phyloP scores from a whole-genome alignment of 1,140 invertebrate species.

The Yoshiicerus persimilis region DNA sequence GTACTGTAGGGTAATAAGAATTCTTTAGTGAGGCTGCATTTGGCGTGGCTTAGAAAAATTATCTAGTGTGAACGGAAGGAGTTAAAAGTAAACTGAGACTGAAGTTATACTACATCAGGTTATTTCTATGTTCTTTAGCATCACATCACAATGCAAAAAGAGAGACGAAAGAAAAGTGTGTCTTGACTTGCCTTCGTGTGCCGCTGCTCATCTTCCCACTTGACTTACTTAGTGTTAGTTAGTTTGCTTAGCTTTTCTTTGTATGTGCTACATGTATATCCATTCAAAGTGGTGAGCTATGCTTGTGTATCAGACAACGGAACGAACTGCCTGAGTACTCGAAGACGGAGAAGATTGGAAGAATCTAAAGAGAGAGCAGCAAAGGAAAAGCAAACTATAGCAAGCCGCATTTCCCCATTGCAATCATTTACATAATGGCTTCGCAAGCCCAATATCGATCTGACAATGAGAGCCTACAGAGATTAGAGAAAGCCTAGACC shows the following conservation, averaged over 20 bases:
- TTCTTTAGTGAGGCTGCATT: neutral
- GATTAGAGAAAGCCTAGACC: slow-evolving; percentile 27
- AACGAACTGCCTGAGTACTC: neutral
- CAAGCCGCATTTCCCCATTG: slow-evolving; percentile 46
- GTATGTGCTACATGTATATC: neutral
- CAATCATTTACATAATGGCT: slow-evolving; percentile 51
- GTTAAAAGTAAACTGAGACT: slow-evolving; percentile 6
- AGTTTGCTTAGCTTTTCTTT: slow-evolving; percentile 9
- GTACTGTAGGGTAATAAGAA: neutral
- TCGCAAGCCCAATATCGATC: slow-evolving; percentile 48
- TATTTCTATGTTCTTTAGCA: neutral
- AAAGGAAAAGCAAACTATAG: neutral
- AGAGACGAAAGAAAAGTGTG: slow-evolving; percentile 10
- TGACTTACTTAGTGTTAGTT: neutral
- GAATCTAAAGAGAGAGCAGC: slow-evolving; percentile 8
- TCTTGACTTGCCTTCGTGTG: neutral
- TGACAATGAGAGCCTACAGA: slow-evolving; percentile 48
- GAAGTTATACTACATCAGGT: slow-evolving; percentile 16
- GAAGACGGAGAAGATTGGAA: slow-evolving; percentile 6
- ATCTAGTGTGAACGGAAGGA: neutral
- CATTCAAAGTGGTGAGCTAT: neutral
- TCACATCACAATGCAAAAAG: slow-evolving; percentile 5
- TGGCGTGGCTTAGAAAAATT: neutral
- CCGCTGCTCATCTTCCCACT: neutral
- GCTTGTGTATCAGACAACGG: neutral